These are phyloP conservation scores for Erpobdella octoculata DNA, from an alignment of 2,888 invertebrate species.

Conservation along the genomic window DNA sequence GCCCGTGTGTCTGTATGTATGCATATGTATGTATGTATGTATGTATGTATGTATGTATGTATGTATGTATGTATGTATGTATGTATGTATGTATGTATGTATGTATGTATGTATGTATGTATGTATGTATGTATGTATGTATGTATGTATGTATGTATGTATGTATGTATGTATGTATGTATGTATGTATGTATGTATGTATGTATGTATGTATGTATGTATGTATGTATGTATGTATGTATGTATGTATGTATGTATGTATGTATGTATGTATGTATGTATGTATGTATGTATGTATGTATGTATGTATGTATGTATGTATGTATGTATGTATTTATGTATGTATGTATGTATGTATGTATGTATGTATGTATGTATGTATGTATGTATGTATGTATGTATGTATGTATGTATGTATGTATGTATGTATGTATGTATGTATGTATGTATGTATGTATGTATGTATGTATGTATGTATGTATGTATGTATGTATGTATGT, in stretches of 20 bases:
- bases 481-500: background rate
- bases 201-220: constrained; percentile 24
- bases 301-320: constrained; percentile 17
- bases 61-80: constrained; percentile 22
- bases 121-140: constrained; percentile 21
- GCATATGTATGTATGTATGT: constrained; percentile 1
- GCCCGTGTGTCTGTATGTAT: constrained; percentile 12
- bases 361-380: constrained; percentile 11
- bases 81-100: constrained; percentile 18
- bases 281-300: constrained; percentile 20
- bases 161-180: constrained; percentile 26
- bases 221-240: constrained; percentile 19
- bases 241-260: constrained; percentile 14
- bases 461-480: background rate
- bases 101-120: background rate
- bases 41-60: constrained; percentile 18
- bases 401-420: constrained; percentile 3
- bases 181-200: constrained; percentile 25
- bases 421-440: constrained; percentile 1
- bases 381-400: constrained; percentile 5
- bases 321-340: too few species aligned
- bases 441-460: constrained; percentile 9
- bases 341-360: too few species aligned
- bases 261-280: constrained; percentile 10
- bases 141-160: constrained; percentile 26